Percentiles rank a stretch among this genome's conserved stretches.
These are phyloP conservation scores for Stenolophus ochropezus DNA, from an alignment of 2,888 invertebrate species.

Conservation along the genomic window DNA sequence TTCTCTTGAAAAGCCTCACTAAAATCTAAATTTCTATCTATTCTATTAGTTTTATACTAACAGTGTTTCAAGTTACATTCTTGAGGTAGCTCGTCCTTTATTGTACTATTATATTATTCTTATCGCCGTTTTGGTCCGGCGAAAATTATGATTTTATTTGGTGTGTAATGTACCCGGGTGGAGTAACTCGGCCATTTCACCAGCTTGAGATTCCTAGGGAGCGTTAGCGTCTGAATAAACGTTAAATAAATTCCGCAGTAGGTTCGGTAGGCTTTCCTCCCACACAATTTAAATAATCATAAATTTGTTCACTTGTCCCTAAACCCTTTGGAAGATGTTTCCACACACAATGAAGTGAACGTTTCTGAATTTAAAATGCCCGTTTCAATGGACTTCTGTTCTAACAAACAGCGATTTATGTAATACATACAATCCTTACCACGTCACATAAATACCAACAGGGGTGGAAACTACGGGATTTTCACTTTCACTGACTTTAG, in stretches of 20 bases:
- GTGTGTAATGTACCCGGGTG: constrained; percentile 4
- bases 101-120: too few species aligned
- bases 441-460: neutral
- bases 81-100: too few species aligned
- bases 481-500: neutral
- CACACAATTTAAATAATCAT: constrained; percentile 25
- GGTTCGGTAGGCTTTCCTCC: constrained; percentile 26
- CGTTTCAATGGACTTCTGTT: neutral
- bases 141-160: neutral
- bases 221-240: constrained; percentile 35
- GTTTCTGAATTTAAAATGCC: constrained; percentile 11
- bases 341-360: constrained; percentile 19
- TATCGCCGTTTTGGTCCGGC: too few species aligned
- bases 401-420: constrained; percentile 9
- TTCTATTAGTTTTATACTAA: too few species aligned
- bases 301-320: constrained; percentile 35
- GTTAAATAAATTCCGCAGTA: constrained; percentile 15
- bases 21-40: too few species aligned
- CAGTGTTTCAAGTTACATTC: too few species aligned
- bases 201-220: constrained; percentile 6
- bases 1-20: too few species aligned
- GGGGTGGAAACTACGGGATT: neutral
- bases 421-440: neutral
- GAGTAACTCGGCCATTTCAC: neutral
- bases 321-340: constrained; percentile 36